These are phyloP conservation scores for Reticulitermes lucifugus DNA, from an alignment of 2,888 invertebrate genomes.

Conservation along the genomic window DNA sequence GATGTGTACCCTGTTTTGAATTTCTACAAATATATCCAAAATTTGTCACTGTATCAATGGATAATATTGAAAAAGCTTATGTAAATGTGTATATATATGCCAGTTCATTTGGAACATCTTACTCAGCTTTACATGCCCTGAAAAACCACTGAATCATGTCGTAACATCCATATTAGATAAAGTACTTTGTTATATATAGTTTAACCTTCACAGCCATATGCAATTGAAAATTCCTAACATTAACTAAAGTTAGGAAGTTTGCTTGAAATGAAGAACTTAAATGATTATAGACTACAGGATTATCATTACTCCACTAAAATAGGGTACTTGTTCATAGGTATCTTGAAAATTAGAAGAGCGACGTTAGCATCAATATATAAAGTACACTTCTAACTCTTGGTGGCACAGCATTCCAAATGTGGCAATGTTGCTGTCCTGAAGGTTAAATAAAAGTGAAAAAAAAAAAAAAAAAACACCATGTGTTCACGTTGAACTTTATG, in stretches of 20 bases:
- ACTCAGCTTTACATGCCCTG: too few species aligned
- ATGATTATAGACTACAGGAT: background rate
- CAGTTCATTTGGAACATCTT: background rate
- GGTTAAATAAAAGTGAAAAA: background rate
- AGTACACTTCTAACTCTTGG: conserved; percentile 24
- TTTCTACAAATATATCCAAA: conserved; percentile 17
- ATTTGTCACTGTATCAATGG: background rate
- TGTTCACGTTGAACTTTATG: conserved; percentile 14
- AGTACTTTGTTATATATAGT: conserved; percentile 20
- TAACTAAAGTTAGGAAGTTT: conserved; percentile 17
- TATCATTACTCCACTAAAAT: conserved; percentile 30
- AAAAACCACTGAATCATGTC: background rate
- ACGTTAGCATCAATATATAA: background rate
- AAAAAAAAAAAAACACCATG: conserved; percentile 11
- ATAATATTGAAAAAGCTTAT: background rate
- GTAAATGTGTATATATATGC: background rate
- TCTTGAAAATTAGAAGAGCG: conserved; percentile 25
- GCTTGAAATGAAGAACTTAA: background rate
- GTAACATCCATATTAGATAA: background rate
- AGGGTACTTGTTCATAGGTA: conserved; percentile 28
- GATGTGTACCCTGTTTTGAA: conserved; percentile 28
- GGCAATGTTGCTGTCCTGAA: background rate
- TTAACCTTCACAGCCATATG: conserved; percentile 34
- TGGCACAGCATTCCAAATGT: background rate
- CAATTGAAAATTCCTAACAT: conserved; percentile 21